Evolutionary conservation across 2,888 invertebrate species (phyloP), one percentile per base, ranked within the genome.

Genomic region (Rapana venosa): DNA sequence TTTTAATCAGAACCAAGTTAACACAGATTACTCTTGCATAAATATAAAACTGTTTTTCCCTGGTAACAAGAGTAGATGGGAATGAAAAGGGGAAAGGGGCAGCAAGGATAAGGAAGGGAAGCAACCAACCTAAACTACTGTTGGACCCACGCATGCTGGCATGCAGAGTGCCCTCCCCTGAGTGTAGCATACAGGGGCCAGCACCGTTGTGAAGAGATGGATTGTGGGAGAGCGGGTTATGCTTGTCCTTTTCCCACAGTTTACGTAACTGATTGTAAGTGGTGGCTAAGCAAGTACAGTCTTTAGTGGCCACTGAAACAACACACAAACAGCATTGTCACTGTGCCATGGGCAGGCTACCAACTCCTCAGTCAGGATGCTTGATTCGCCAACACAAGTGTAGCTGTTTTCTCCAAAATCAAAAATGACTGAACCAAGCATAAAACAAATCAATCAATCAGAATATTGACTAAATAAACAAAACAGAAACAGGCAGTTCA

Each of bases 231-330:
- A 89, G 26, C 85, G 84, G 87, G 70, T 90, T 90, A 92, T 92
- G 94, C 90, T 95, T 95, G 84, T 95, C 95, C 91, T 95, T 95
- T 92, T 95, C 95, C 96, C 96, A 96, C 88, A 96, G 94, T 91
- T 95, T 94, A 91, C 95, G 95, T 91, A 96, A 93, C 93, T 96
- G 96, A 94, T 95, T 95, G 94, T 95, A 95, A 66, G 96, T 96
- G 91, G 94, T 95, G 90, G 95, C 94, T 92, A 96, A 93, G 93
- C 95, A 95, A 91, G 94, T 94, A 93, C 95, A 95, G 92, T 95
- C 95, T 93, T 95, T 94, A 91, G 92, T 92, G 89, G 94, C 94
- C 88, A 95, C 95, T 95, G 94, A 89, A 95, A 94, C 61, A 89
- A 35, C 93, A 91, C 90, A 91, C 32, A 85, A 87, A 90, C 36